phyloP scores from a whole-genome alignment of 2,888 invertebrate species.

The Lasioglossum lativentre region DNA sequence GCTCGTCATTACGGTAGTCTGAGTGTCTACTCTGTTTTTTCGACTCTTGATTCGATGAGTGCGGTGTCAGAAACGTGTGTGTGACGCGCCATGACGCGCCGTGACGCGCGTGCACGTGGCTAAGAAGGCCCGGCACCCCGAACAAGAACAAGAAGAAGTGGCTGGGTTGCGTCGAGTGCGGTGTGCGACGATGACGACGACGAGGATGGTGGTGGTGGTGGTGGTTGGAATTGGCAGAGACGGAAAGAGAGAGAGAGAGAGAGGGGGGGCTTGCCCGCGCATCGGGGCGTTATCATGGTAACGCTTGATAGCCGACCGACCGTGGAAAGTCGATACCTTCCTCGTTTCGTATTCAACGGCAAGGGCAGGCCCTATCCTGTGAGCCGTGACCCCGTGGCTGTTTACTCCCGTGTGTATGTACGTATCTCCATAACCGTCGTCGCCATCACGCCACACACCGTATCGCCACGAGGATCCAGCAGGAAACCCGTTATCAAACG shows the following conservation, averaged over 20 bases:
- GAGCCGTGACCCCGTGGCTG: conserved; percentile 43
- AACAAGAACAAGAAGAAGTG: conserved; percentile 41
- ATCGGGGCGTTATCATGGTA: conserved; percentile 82
- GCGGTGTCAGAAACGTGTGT: conserved; percentile 11
- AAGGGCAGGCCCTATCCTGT: conserved; percentile 73
- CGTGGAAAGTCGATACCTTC: conserved; percentile 80
- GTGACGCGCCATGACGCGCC: conserved; percentile 17
- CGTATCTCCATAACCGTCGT: conserved; percentile 1
- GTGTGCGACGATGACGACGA: neutral
- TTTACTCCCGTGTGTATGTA: conserved; percentile 32
- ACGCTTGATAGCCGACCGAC: conserved; percentile 79
- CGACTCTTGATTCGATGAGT: conserved; percentile 6
- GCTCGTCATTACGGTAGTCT: conserved; percentile 50
- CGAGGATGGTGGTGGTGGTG: neutral
- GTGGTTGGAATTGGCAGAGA: conserved; percentile 38
- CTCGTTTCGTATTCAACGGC: conserved; percentile 78
- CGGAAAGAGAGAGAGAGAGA: neutral
- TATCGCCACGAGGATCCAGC: neutral
- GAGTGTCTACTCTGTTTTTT: conserved; percentile 32
- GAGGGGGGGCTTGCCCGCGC: neutral
- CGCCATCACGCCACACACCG: neutral
- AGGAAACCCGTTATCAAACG: conserved; percentile 54
- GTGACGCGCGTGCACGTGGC: conserved; percentile 57
- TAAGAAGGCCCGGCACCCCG: conserved; percentile 43
- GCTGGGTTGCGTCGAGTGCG: conserved; percentile 34